phyloP scores from a whole-genome alignment of 2,888 invertebrate species.

The Melikaiella ostensackeni region DNA sequence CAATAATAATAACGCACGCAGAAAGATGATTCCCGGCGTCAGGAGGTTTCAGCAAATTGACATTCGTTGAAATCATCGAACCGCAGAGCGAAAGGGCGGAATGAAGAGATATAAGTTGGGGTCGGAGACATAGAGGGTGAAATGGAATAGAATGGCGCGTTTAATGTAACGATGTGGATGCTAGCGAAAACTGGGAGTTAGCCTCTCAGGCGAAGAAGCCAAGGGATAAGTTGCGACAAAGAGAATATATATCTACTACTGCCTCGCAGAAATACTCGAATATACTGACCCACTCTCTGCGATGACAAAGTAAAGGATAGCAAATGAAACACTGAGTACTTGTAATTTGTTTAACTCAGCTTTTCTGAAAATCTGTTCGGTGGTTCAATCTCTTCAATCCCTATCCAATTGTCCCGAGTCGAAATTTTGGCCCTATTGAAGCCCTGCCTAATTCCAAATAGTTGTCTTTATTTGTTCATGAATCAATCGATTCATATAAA shows the following conservation, averaged over 20 bases:
- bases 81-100: conserved; percentile 42
- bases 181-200: conserved; percentile 45
- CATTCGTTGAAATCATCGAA: conserved; percentile 42
- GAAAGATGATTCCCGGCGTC: conserved; percentile 42
- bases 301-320: conserved; percentile 51
- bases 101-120: conserved; percentile 42
- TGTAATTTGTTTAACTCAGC: conserved; percentile 45
- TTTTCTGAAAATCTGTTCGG: conserved; percentile 46
- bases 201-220: conserved; percentile 23
- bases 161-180: conserved; percentile 51
- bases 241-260: conserved; percentile 19
- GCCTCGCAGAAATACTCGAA: conserved; percentile 40
- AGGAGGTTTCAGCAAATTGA: conserved; percentile 34
- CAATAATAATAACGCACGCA: conserved; percentile 39
- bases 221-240: conserved; percentile 22
- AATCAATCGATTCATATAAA: no score
- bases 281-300: conserved; percentile 41
- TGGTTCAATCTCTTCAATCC: conserved; percentile 43
- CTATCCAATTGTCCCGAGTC: not conserved
- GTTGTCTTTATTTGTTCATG: no score
- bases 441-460: no score
- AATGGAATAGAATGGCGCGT: conserved; percentile 53
- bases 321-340: conserved; percentile 45
- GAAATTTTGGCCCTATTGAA: no score
- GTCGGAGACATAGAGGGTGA: conserved; percentile 38